Evolutionary conservation across 2,888 invertebrate species (phyloP), one percentile per base, ranked within the genome.

Genomic region (Andrena fulva): DNA sequence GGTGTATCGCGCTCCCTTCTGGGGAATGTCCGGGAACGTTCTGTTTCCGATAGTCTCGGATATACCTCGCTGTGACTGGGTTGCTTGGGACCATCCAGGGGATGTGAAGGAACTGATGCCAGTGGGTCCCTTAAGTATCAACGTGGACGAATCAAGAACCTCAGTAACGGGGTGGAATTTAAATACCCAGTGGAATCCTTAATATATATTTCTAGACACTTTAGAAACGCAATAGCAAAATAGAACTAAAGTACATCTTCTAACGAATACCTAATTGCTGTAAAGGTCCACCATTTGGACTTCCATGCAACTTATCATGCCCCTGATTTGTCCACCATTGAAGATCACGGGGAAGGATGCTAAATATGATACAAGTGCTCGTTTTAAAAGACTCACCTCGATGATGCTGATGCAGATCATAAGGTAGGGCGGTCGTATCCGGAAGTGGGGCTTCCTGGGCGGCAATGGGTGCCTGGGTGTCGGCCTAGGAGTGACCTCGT

Each of bases 331-430:
- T 42, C 42, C 42, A 42, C 16, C 42, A 16, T 4, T 1, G 42
- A 42, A 16, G 42, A 42, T 42, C 16, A 1, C 16, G 1, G 4
- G 16, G 42, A 5, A 42, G 16, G 42, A 42, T 16, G 5, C 5
- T 16, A 16, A 16, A 42, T 42, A 5, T 16, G 42, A 56, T 24
- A 56, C 10, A 56, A 56, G 2, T 20, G 3, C 10, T 56, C 4
- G 31, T 64, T 69, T 52, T 6, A 66, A 8, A 29, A 48, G 48
- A 10, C 85, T 84, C 69, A 93, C 93, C 91, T 93, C 93, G 72
- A 93, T 90, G 66, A 93, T 92, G 68, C 93, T 93, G 88, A 93
- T 92, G 85, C 92, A 93, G 72, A 93, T 93, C 93, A 93, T 93
- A 73, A 93, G 92, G 85, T 93, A 93, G 35, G 93, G 93, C 85